phyloP scores from a whole-genome alignment of 2,113 vertebrate genomes.

The Gallinago undulata region DNA sequence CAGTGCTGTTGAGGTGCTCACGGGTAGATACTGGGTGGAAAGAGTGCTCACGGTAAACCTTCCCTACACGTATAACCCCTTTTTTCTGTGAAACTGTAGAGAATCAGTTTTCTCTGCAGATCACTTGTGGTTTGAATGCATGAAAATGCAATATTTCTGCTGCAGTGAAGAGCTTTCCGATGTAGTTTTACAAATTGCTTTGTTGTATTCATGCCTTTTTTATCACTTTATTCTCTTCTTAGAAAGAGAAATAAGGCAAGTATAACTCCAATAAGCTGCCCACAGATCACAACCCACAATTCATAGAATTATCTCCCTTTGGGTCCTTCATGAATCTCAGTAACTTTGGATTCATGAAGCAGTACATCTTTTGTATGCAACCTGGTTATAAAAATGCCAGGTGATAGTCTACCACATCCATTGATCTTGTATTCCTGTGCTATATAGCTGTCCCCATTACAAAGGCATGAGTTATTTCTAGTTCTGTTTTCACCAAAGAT shows the following conservation, averaged over 20 bases:
- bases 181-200: neutral
- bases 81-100: neutral
- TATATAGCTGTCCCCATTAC: neutral
- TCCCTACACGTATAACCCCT: neutral
- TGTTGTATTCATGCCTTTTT: neutral
- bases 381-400: neutral
- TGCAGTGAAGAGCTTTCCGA: neutral
- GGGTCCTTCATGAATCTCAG: neutral
- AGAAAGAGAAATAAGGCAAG: neutral
- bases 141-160: constrained; percentile 56
- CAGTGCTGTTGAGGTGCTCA: neutral
- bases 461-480: neutral
- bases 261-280: neutral
- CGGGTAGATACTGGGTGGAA: neutral
- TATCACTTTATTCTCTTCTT: neutral
- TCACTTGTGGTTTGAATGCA: constrained; percentile 4
- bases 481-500: neutral
- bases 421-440: neutral
- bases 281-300: neutral
- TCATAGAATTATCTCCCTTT: neutral
- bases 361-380: neutral
- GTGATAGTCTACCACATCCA: neutral
- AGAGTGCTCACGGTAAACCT: neutral
- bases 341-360: neutral
- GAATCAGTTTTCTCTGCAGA: constrained; percentile 31